Evolutionary conservation across 2,888 invertebrate genomes (phyloP).

Genomic region (Sesamia inferens): DNA sequence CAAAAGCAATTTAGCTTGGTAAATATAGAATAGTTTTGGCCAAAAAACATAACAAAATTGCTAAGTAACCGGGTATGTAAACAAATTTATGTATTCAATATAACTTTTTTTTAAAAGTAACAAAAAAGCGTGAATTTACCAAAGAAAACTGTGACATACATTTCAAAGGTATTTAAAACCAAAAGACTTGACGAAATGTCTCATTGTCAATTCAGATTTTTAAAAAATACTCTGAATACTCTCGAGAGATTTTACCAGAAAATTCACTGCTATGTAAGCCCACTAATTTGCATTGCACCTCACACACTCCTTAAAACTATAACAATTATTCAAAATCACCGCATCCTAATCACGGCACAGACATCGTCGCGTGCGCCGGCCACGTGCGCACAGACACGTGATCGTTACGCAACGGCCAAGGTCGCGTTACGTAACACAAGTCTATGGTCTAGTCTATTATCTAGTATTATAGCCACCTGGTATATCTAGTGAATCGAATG

Average conservation of each 20-base stretch:
- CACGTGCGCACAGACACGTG: conserved; percentile 70
- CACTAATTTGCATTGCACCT: background rate
- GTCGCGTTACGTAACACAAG: conserved; percentile 73
- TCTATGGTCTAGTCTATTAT: conserved; percentile 55
- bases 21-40: background rate
- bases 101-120: too few relatives aligned
- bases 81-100: background rate
- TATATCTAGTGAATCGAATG: conserved; percentile 9
- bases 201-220: background rate
- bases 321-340: conserved; percentile 19
- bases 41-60: background rate
- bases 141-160: background rate
- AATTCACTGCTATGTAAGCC: too few relatives aligned
- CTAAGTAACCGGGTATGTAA: background rate
- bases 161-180: background rate
- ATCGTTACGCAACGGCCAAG: conserved; percentile 72
- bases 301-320: background rate
- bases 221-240: background rate
- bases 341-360: conserved; percentile 51
- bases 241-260: background rate
- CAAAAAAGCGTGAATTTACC: background rate
- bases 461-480: conserved; percentile 32
- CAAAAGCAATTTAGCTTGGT: background rate
- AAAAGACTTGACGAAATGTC: background rate
- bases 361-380: conserved; percentile 64